A percentile compares a stretch with the other conserved stretches of the same genome.
phyloP scores from a whole-genome alignment of 2,888 invertebrate species.

The Sarcophaga carnaria region DNA sequence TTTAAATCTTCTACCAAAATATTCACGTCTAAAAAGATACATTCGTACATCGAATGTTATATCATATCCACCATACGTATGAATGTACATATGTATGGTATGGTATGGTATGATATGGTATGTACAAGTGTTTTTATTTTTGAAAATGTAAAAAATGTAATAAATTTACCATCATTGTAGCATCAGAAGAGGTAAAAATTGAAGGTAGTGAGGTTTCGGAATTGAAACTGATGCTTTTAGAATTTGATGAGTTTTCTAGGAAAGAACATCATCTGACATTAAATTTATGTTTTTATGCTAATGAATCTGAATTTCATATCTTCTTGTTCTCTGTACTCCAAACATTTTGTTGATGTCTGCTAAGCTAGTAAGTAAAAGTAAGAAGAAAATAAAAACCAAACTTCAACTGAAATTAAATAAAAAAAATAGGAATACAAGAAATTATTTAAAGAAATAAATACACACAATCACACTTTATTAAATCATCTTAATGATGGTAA shows the following conservation, averaged over 20 bases:
- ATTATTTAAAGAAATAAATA: conserved; percentile 4
- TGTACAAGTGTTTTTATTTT: not conserved
- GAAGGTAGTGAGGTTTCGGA: not conserved
- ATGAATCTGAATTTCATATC: conserved; percentile 9
- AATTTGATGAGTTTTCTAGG: conserved; percentile 52
- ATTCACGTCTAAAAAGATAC: too few species aligned
- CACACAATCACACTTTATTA: conserved; percentile 35
- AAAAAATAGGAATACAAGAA: too few species aligned
- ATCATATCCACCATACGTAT: not conserved
- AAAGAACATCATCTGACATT: conserved; percentile 14
- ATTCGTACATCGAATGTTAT: too few species aligned
- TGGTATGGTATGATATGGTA: not conserved
- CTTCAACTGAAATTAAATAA: too few species aligned
- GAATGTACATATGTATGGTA: not conserved
- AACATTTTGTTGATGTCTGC: too few species aligned
- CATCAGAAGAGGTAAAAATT: too few species aligned
- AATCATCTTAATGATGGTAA: conserved; percentile 55
- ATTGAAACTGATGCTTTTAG: conserved; percentile 39
- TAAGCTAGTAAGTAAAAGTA: too few species aligned
- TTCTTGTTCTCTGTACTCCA: not conserved
- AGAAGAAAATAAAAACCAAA: too few species aligned
- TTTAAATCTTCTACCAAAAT: not conserved
- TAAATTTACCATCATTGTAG: not conserved
- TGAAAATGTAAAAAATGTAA: conserved; percentile 10
- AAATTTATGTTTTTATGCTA: conserved; percentile 34